Conservation (phyloP, 2,888 invertebrate species). For the Muscina levida region DNA sequence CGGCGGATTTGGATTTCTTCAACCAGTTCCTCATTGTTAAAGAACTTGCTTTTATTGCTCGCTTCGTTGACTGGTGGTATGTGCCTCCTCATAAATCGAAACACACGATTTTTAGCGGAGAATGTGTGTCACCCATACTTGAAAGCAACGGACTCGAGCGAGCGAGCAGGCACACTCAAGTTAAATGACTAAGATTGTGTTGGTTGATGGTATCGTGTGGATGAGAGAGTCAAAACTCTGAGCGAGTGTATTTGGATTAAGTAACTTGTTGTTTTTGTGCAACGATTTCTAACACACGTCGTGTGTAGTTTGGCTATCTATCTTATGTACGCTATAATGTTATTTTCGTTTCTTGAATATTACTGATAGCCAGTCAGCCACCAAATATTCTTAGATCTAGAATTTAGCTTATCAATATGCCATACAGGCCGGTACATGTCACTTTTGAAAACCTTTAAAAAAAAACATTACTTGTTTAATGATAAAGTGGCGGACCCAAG, state of each 20-base stretch:
- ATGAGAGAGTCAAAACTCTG: neutral
- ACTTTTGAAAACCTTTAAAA: constrained; percentile 14
- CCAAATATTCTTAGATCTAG: neutral
- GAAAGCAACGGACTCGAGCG: neutral
- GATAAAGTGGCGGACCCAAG: constrained; percentile 26
- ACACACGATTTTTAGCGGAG: constrained; percentile 58
- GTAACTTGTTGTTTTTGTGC: constrained; percentile 23
- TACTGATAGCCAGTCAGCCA: neutral
- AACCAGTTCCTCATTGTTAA: constrained; percentile 64
- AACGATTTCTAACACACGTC: constrained; percentile 4
- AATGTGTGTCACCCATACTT: constrained; percentile 62
- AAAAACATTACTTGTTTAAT: constrained; percentile 10
- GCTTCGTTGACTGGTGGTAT: constrained; percentile 37
- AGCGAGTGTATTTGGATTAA: constrained; percentile 9
- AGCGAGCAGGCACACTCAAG: neutral
- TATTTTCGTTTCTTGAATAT: neutral
- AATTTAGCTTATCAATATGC: constrained; percentile 2
- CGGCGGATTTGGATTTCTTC: constrained; percentile 47
- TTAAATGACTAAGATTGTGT: neutral
- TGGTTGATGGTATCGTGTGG: neutral
- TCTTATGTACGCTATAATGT: neutral
- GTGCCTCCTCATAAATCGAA: constrained; percentile 36
- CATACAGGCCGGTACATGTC: neutral
- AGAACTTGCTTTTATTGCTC: constrained; percentile 58
- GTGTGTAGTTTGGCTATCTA: neutral